Conservation (phyloP, 2,888 invertebrate genomes). For the Nudaria mundana region DNA sequence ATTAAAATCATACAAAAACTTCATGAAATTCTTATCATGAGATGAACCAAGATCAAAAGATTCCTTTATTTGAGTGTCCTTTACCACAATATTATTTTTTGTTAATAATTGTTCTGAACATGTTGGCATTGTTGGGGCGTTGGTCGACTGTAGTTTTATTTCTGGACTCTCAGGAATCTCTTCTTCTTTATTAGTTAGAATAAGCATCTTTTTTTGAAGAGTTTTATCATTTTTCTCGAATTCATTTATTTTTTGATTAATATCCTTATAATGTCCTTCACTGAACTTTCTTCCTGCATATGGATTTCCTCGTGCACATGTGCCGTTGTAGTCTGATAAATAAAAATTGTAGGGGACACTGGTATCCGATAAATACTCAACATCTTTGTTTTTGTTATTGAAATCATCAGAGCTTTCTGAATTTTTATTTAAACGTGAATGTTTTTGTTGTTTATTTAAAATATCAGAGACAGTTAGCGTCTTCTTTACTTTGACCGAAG, state of each 20-base stretch:
- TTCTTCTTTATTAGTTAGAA: constrained; percentile 8
- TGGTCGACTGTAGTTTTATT: background rate
- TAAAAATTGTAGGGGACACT: constrained; percentile 8
- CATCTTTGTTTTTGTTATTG: background rate
- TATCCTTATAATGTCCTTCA: constrained; percentile 47
- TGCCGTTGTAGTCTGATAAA: constrained; percentile 1
- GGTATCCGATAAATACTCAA: constrained; percentile 11
- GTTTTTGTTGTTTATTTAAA: background rate
- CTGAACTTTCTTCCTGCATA: constrained; percentile 53
- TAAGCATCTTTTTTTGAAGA: constrained; percentile 47
- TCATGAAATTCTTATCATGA: background rate
- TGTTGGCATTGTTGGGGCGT: too few relatives aligned
- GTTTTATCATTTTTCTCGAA: constrained; percentile 60
- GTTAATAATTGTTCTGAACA: background rate
- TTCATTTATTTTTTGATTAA: constrained; percentile 52
- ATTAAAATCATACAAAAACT: constrained; percentile 3
- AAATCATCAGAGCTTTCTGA: background rate
- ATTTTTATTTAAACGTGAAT: background rate
- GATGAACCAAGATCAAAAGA: background rate
- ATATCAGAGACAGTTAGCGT: background rate
- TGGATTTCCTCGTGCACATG: constrained; percentile 47
- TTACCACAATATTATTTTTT: background rate
- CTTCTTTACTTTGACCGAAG: background rate
- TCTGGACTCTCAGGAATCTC: background rate
- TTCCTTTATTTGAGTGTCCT: background rate